Base-by-base conservation (phyloP, 2,797 vertebrate genomes). In the Parauchenoglanis ngamensis region DNA sequence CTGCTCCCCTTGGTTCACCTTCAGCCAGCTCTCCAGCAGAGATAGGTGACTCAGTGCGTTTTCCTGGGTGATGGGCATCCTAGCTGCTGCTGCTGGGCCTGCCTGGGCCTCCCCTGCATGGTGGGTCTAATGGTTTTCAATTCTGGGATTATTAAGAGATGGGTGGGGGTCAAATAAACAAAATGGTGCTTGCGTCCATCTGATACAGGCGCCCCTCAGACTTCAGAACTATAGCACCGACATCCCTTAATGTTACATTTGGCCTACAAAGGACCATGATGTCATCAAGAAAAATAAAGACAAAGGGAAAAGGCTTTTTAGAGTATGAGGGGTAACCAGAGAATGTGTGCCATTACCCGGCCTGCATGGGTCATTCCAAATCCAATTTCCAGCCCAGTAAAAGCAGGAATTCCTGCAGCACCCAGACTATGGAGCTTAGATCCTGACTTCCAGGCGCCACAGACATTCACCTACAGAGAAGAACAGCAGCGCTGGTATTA, bases 41-140 rank as follows among this genome's bases (percentile, higher is more conserved):
- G 95, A 91, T 75, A 98, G 96, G 93, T 97, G 97, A 90, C 96
- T 94, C 91, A 93, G 89, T 1, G 98, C 97, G 88, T 99, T 99
- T 95, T 99, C 97, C 93, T 98, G 97, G 19, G 98, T 99, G 94
- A 99, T 98, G 90, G 98, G 98, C 98, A 99, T 99, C 82, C 94
- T 96, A 89, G 92, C 91, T 89, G 83, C 79, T 87, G 85, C 63
- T 87, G 76, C 73, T 89, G 89, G 87, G 88, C 90, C 88, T 70
- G 88, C 67, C 90, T 80, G 87, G 88, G 87, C 83, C 87, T 31
- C 83, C n/a, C 90, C 93, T 76, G 81, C 96, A 96, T 98, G 94
- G 96, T 93, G 89, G 90, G 85, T 91, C 88, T 89, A 90, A 86
- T 87, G 88, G 86, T 84, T 57, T 63, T 28, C 31, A 28, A 12